Evolutionary conservation across 1,140 invertebrate species (phyloP).

Genomic region (Drosophila watanabei): DNA sequence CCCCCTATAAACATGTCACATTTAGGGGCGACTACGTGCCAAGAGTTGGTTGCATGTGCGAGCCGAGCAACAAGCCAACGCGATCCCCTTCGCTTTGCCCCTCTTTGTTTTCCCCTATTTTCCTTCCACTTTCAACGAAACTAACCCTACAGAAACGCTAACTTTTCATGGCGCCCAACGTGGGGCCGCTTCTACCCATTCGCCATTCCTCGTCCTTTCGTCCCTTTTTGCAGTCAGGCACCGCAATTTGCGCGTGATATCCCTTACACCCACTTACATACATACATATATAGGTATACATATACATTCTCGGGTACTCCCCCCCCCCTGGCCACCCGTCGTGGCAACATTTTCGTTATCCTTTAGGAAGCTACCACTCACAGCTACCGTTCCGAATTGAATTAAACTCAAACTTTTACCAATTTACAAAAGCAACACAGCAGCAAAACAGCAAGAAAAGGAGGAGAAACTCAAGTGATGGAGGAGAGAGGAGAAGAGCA

Average conservation of each 20-base stretch:
- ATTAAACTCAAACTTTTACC: constrained; percentile 85
- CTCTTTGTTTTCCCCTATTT: background rate
- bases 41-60: constrained; percentile 76
- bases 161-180: constrained; percentile 27
- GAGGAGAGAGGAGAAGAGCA: background rate
- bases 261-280: constrained; percentile 66
- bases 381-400: constrained; percentile 85
- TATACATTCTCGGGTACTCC: background rate
- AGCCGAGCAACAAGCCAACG: constrained; percentile 72
- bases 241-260: constrained; percentile 83
- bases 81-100: constrained; percentile 9
- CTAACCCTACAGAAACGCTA: constrained; percentile 13
- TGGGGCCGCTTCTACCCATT: constrained; percentile 6
- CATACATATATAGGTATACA: background rate
- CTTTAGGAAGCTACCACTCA: constrained; percentile 83
- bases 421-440: constrained; percentile 82
- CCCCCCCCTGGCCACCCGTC: background rate
- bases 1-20: constrained; percentile 72
- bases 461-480: constrained; percentile 3
- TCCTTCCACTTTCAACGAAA: background rate
- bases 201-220: background rate
- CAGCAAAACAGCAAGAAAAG: constrained; percentile 45
- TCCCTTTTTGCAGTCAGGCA: constrained; percentile 67
- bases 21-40: constrained; percentile 75
- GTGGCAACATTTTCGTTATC: constrained; percentile 63